Evolutionary conservation across 2,888 invertebrate genomes (phyloP).

Genomic region (Omphaloscelis lunosa): DNA sequence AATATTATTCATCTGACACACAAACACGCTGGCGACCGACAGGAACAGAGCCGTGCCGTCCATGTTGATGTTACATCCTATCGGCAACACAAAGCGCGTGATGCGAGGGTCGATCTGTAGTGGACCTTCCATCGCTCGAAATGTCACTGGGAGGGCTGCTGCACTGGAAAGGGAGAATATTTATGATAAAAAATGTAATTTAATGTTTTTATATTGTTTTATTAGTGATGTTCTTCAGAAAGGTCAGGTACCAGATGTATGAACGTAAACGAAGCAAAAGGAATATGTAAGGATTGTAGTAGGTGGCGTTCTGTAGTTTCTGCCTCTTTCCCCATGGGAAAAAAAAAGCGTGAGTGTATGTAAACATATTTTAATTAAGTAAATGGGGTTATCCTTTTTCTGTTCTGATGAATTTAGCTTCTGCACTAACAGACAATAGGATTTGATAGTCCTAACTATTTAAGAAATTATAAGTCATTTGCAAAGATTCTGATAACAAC

Average conservation of each 20-base stretch:
- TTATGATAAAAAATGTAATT: not conserved
- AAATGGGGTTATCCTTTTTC: not conserved
- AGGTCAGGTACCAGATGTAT: not conserved
- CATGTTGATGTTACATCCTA: slow-evolving; percentile 98
- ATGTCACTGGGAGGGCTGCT: slow-evolving; percentile 96
- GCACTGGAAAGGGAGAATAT: slow-evolving; percentile 89
- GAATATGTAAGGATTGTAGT: not conserved
- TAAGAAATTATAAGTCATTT: not conserved
- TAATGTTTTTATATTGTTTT: not conserved
- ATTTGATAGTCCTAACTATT: not conserved
- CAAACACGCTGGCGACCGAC: slow-evolving; percentile 96
- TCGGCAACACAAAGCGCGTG: slow-evolving; percentile 96
- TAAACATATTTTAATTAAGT: not conserved
- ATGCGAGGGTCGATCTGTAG: slow-evolving; percentile 95
- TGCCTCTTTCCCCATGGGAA: not conserved
- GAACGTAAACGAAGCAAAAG: not conserved
- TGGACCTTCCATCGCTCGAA: slow-evolving; percentile 96
- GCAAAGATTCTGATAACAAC: not conserved
- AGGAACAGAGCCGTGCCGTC: slow-evolving; percentile 97
- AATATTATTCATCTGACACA: slow-evolving; percentile 97
- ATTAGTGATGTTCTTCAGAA: not conserved
- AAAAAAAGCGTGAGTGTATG: not conserved
- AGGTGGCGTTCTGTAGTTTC: not conserved
- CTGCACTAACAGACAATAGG: not conserved
- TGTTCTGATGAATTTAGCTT: not conserved